Evolutionary conservation across 2,888 invertebrate genomes (phyloP), one percentile per base, ranked within the genome.

Genomic region (Cartodere bifasciata): DNA sequence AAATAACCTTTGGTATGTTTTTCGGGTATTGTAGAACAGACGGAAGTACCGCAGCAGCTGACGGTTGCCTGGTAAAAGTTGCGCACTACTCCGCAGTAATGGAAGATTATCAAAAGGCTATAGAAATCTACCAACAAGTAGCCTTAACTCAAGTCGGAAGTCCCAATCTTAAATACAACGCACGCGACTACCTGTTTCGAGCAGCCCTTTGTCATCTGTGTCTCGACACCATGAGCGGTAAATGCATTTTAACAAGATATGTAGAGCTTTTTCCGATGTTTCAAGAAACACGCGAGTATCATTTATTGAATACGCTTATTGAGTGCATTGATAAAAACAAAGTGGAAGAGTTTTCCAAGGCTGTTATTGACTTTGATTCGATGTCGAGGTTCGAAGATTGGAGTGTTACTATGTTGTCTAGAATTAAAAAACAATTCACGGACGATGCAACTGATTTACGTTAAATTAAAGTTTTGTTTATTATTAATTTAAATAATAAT

Each of bases 1-100:
- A 43, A 28, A 46, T 49, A 0, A 90, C 92, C 0, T 94, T 95
- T 63, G n/a, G n/a, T n/a, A n/a, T n/a, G n/a, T n/a, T n/a, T n/a
- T n/a, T n/a, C n/a, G n/a, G n/a, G n/a, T 94, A 87, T 63, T 95
- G 87, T 64, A 57, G 57, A 52, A 91, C 92, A 28, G 97, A 97
- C 62, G 94, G 95, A 62, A 88, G 88, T 46, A 87, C 85, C 50
- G 85, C 90, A 36, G 86, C 90, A 3, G 94, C 95, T 32, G 95
- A 94, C 62, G 94, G 95, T 64, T 94, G 92, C 61, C 74, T 91
- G 65, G 66, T 94, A 29, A 95, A 94, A 64, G 85, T 97, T 31
- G 97, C 94, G 2, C 88, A 91, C 58, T 90, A 87, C 58, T 84
- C 90, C 2, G 94, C 95, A 5, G 86, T 91, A 55, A 62, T 91